Conservation (phyloP, 2,797 vertebrate species). For the Mastacembelus armatus region DNA sequence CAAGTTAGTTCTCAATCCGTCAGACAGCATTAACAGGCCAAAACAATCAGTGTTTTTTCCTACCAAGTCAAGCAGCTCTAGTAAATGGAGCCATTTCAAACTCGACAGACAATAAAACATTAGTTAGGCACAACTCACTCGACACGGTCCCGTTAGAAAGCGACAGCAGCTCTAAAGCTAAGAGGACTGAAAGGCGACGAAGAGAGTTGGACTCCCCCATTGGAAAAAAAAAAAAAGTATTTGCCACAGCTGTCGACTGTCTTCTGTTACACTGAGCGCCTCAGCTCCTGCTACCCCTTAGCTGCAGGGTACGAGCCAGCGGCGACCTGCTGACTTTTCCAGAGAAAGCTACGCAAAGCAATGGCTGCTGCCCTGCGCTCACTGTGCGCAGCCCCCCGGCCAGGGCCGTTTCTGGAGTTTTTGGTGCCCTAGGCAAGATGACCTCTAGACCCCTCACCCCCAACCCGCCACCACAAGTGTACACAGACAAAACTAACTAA, state of each 20-base stretch:
- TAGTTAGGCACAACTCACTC: constrained; percentile 63
- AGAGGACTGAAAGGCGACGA: constrained; percentile 43
- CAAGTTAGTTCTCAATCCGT: background rate
- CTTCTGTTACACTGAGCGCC: no score
- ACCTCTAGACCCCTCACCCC: no score
- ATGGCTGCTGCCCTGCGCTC: no score
- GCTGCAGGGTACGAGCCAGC: constrained; percentile 2
- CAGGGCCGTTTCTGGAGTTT: no score
- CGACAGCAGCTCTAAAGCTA: constrained; percentile 54
- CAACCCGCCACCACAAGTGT: no score
- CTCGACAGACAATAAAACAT: constrained; percentile 4
- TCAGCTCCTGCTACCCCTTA: background rate
- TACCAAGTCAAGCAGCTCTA: no score
- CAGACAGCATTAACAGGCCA: background rate
- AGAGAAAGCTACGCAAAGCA: constrained; percentile 56
- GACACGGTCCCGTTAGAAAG: constrained; percentile 57
- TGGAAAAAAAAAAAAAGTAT: background rate
- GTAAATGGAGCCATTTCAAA: background rate
- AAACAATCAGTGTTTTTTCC: no score
- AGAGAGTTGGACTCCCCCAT: constrained; percentile 61
- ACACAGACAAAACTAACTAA: no score
- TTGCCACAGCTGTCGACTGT: background rate
- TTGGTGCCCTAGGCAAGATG: no score
- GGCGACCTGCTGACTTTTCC: constrained; percentile 26
- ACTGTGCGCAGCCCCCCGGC: no score